Percentiles rank a stretch among this genome's conserved stretches.
Evolutionary conservation across 2,797 vertebrate species (phyloP).

Genomic region (Perdix hodgsoniae): DNA sequence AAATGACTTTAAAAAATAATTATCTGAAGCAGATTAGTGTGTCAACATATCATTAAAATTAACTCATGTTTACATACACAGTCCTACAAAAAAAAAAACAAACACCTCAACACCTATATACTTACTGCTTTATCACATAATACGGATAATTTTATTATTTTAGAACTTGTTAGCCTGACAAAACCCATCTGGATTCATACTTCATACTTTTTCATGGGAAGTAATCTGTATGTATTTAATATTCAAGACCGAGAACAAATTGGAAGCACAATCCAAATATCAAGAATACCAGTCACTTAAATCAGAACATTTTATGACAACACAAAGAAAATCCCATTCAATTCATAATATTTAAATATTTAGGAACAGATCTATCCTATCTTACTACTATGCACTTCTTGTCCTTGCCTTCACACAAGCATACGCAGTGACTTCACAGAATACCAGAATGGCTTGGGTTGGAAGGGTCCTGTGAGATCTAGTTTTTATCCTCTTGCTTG

Average conservation of each 20-base stretch:
- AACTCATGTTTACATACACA: no score
- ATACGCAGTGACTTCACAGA: neutral
- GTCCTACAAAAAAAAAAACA: neutral
- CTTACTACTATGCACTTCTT: neutral
- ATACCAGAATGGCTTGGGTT: no score
- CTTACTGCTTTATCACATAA: neutral
- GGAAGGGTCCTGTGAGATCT: no score
- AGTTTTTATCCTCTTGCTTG: no score
- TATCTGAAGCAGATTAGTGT: neutral
- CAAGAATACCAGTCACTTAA: neutral
- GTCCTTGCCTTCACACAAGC: neutral
- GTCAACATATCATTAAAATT: neutral
- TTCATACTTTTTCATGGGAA: neutral
- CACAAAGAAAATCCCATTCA: neutral
- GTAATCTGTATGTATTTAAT: neutral
- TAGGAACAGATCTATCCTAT: neutral
- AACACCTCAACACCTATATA: no score
- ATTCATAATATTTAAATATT: neutral
- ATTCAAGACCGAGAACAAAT: neutral
- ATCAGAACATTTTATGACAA: neutral
- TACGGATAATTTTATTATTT: neutral
- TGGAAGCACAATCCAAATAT: neutral
- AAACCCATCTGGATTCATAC: neutral
- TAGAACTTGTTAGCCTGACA: neutral
- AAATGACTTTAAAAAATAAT: rapidly evolving